A percentile compares a stretch with the other conserved stretches of the same genome.
These are phyloP conservation scores for Drosophila neutralis DNA, from an alignment of 2,888 invertebrate genomes.

Conservation along the genomic window DNA sequence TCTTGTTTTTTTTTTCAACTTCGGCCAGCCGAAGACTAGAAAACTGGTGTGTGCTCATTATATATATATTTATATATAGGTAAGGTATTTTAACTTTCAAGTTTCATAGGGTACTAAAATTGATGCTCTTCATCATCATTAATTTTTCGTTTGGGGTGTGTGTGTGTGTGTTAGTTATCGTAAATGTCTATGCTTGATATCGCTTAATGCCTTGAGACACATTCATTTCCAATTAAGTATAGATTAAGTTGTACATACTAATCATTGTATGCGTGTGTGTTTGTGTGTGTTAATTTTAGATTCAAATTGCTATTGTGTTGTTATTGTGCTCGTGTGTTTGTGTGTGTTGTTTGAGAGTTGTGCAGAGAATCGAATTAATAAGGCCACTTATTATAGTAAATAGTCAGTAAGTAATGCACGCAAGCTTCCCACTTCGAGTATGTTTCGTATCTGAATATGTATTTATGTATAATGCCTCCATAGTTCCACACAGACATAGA, in stretches of 20 bases:
- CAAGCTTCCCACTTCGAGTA: slow-evolving; percentile 42
- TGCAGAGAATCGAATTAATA: slow-evolving; percentile 61
- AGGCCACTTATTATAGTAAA: slow-evolving; percentile 73
- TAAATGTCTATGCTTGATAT: slow-evolving; percentile 52
- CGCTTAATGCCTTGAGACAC: slow-evolving; percentile 15
- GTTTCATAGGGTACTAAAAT: slow-evolving; percentile 36
- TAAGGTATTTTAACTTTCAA: slow-evolving; percentile 34
- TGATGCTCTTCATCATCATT: background rate
- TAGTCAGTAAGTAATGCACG: slow-evolving; percentile 52
- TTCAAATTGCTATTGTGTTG: slow-evolving; percentile 22
- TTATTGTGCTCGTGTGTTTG: slow-evolving; percentile 16
- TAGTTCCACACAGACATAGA: background rate
- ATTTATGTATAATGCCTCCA: slow-evolving; percentile 1
- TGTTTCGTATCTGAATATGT: slow-evolving; percentile 26
- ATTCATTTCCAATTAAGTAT: slow-evolving; percentile 30
- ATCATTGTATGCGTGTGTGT: slow-evolving; percentile 9
- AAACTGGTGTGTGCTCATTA: slow-evolving; percentile 29
- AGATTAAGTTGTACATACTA: slow-evolving; percentile 23
- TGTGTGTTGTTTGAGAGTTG: slow-evolving; percentile 27
- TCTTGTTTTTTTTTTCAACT: slow-evolving; percentile 19
- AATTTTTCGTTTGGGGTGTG: slow-evolving; percentile 13
- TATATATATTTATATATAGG: slow-evolving; percentile 25
- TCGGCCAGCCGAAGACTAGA: slow-evolving; percentile 54
- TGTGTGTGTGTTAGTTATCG: slow-evolving; percentile 17
- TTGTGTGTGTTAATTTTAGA: slow-evolving; percentile 10